phyloP scores from a whole-genome alignment of 2,113 vertebrate genomes.

The Clarias gariepinus region DNA sequence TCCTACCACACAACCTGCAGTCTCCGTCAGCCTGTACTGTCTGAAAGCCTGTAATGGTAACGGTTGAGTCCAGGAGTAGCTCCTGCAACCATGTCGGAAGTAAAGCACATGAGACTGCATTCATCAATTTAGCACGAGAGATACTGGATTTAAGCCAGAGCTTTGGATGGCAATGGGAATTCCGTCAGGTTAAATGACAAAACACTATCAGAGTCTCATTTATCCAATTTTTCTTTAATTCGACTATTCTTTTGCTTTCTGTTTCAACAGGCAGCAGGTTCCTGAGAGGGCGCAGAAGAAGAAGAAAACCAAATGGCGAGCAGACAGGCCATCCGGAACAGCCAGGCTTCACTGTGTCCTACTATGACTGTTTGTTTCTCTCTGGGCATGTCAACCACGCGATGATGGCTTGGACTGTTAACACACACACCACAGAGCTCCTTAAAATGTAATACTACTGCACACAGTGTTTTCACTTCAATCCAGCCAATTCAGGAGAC shows the following conservation, averaged over 20 bases:
- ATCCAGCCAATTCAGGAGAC: conserved; percentile 16
- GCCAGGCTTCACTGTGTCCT: conserved; percentile 92
- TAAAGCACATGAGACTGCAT: not conserved
- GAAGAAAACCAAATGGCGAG: conserved; percentile 95
- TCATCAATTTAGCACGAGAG: not conserved
- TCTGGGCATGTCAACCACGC: conserved; percentile 46
- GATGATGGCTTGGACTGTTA: conserved; percentile 58
- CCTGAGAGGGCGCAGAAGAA: conserved; percentile 96
- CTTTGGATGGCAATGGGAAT: not conserved
- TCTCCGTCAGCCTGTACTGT: too few relatives aligned
- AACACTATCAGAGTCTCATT: not conserved
- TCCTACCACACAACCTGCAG: too few relatives aligned
- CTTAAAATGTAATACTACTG: conserved; percentile 20
- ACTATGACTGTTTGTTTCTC: conserved; percentile 80
- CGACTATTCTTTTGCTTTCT: not conserved
- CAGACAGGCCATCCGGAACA: conserved; percentile 84
- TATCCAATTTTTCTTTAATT: not conserved
- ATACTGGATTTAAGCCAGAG: not conserved
- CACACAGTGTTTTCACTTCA: not conserved
- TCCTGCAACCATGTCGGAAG: too few relatives aligned
- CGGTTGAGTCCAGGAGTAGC: too few relatives aligned
- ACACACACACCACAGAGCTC: conserved; percentile 21
- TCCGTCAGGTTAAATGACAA: not conserved
- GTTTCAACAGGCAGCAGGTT: conserved; percentile 85
- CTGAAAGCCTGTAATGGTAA: too few relatives aligned